Evolutionary conservation across 37 sponge, comb jelly and placozoan species (phyloP), one percentile per base, ranked within the genome.

Genomic region (Hormiphora californensis): DNA sequence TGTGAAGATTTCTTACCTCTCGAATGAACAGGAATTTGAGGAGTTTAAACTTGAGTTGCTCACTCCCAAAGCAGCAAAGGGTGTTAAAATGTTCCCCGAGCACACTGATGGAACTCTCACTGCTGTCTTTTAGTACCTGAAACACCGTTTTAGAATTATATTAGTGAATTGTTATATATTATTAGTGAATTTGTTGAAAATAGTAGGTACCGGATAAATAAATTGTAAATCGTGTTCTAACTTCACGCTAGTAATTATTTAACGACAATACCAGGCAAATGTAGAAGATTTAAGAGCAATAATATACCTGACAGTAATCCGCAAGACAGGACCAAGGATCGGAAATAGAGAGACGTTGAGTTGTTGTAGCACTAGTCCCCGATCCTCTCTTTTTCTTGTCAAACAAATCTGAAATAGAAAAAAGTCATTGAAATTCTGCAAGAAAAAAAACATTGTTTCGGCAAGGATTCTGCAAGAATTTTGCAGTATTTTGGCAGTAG

Each of bases 241-340:
- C n/a, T n/a, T n/a, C n/a, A n/a, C n/a, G n/a, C n/a, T n/a, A n/a
- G n/a, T n/a, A n/a, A n/a, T n/a, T n/a, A n/a, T n/a, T n/a, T n/a
- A n/a, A n/a, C n/a, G n/a, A n/a, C n/a, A n/a, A n/a, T n/a, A n/a
- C n/a, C n/a, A n/a, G n/a, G n/a, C n/a, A n/a, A n/a, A n/a, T n/a
- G n/a, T n/a, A n/a, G n/a, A n/a, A n/a, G n/a, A n/a, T n/a, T n/a
- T n/a, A n/a, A n/a, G n/a, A n/a, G n/a, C n/a, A n/a, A n/a, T n/a
- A n/a, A n/a, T n/a, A n/a, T n/a, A 65, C 67, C 81, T 73, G 81
- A 21, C 81, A 73, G 27, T 73, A 73, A 36, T 73, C 81, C 12
- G 81, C 12, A 8, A 73, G 38, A 28, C 81, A 73, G 41, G 46
- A 73, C 81, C 81, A 73, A 41, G 40, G 81, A 41, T 73, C 81